Evolutionary conservation across 2,888 invertebrate genomes (phyloP).

Genomic region (Lochmaea crataegi): DNA sequence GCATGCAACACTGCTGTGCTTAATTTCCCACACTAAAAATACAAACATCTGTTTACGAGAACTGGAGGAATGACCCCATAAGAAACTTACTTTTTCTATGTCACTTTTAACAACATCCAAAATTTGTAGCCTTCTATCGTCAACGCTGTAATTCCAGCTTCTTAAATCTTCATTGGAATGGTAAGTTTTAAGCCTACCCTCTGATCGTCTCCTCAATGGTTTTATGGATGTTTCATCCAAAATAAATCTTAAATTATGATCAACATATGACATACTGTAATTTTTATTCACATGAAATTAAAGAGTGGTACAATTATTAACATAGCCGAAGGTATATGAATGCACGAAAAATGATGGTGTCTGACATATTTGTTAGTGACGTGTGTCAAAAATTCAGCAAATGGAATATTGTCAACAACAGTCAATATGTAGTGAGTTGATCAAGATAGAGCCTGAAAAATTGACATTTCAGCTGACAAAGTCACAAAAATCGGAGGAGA

Average conservation of each 20-base stretch:
- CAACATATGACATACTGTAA: constrained; percentile 41
- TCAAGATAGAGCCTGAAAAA: background rate
- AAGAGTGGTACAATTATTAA: background rate
- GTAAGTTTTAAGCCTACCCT: constrained; percentile 70
- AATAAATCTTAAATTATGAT: constrained; percentile 42
- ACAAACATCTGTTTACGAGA: background rate
- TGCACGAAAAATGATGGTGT: constrained; percentile 1
- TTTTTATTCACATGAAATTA: background rate
- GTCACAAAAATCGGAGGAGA: background rate
- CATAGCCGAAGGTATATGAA: constrained; percentile 8
- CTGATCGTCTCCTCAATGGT: constrained; percentile 57
- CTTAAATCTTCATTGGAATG: constrained; percentile 70
- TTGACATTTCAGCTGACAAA: constrained; percentile 10
- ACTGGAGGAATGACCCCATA: background rate
- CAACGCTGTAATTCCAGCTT: constrained; percentile 70
- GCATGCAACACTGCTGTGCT: constrained; percentile 1
- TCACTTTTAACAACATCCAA: constrained; percentile 67
- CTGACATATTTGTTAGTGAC: constrained; percentile 9
- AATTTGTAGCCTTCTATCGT: constrained; percentile 70
- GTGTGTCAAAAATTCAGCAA: background rate
- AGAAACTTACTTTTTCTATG: constrained; percentile 40
- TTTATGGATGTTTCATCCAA: constrained; percentile 35
- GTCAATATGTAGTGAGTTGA: too few species aligned
- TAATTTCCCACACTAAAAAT: constrained; percentile 1
- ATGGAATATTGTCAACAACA: background rate